Base-by-base conservation (phyloP, 2,797 vertebrate genomes). In the Setipinna tenuifilis region DNA sequence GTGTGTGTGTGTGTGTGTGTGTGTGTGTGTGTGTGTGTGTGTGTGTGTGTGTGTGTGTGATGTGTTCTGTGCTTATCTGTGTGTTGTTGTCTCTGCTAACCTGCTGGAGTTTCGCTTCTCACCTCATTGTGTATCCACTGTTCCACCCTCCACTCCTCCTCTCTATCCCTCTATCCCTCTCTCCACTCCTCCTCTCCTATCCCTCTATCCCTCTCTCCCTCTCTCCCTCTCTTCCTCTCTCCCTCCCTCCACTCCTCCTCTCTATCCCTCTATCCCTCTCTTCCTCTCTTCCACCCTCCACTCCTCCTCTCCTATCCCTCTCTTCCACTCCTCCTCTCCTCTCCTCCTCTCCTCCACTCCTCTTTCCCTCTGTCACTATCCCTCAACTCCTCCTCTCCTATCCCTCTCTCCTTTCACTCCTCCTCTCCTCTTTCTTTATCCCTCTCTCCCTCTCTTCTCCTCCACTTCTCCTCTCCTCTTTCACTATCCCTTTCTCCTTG, bases 91-190 rank as follows among this genome's bases (percentile, higher is more conserved):
- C 83, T 88, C 84, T 28, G 75, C 87, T 89, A 86, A 89, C 85
- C 83, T 65, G 23, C 61, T 83, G 93, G 59, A 91, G 86, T 91
- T 87, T 90, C 87, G 89, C 61, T 84, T 83, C 57, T 61, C 84
- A 31, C 59, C 82, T 86, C 81, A 82, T 62, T 48, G n/a, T 86
- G 12, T 88, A 17, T 85, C 61, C 54, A 0, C 83, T 80, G 19
- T 46, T 82, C 86, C 82, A 28, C 81, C 35, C 35, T 41, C 35
- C 35, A 2, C 35, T 41, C 35, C 35, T 41, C 35, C 5, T 41
- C 5, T 2, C 35, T 41, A 41, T 41, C 35, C 5, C 5, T 41
- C 35, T 41, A 2, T 41, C 35, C 35, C 35, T 41, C 81, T 83
- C 89, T 87, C 82, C 83, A 84, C 86, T 62, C 9, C 28, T 9